Evolutionary conservation across 2,113 vertebrate species (phyloP), one percentile per base, ranked within the genome.

Genomic region (Pterocles orientalis): DNA sequence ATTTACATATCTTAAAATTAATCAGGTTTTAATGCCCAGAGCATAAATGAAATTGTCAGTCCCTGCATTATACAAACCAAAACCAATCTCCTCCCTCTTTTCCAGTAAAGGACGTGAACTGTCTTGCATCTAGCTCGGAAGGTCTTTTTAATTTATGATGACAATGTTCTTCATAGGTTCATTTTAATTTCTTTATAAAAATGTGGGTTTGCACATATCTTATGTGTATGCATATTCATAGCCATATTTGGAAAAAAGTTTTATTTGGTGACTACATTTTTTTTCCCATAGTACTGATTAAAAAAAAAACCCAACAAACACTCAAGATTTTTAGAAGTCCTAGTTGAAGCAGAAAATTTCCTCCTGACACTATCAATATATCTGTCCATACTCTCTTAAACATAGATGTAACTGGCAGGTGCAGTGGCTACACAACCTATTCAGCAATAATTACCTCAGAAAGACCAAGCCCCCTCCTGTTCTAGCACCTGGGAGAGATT

Each of bases 391-490:
- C 33, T 71, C n/a, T 81, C 80, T 61, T 62, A 87, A 80, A 61
- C 14, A 62, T 9, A 41, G 58, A 31, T 68, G 48, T 70, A 68
- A 81, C 91, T 91, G 50, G 82, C 94, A 95, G 92, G 88, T 79
- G 76, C 48, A 13, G 61, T 58, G 64, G 72, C 33, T 62, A 19
- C 24, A 69, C 60, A 87, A 69, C 29, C 15, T 39, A 33, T 34
- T 90, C 95, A 95, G 92, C 91, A 79, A 81, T 92, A 96, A 97
- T 95, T 94, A 82, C 66, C 86, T 88, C 45, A 5, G 53, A 86
- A 94, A 97, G 66, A 69, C 60, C 69, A 57, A 94, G 34, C 64
- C 54, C 13, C 94, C 82, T 36, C 86, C 90, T 87, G 90, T 72
- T 83, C 75, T 20, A 79, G 85, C 92, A 97, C 93, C 94, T 93